phyloP scores from a whole-genome alignment of 2,888 invertebrate species.

The Lobophora halterata region DNA sequence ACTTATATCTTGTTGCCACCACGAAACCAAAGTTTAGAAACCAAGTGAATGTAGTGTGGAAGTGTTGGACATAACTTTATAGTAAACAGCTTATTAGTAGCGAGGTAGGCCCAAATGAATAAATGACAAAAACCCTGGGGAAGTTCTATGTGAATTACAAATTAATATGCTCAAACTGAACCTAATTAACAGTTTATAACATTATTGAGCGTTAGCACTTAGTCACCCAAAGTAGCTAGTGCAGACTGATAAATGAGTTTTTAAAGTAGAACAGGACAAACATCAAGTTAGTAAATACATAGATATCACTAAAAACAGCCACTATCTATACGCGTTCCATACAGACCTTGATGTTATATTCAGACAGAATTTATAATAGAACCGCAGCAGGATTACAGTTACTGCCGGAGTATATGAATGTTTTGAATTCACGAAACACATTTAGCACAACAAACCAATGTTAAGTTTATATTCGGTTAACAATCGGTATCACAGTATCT shows the following conservation, averaged over 20 bases:
- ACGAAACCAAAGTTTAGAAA: slow-evolving; percentile 9
- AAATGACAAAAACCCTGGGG: slow-evolving; percentile 22
- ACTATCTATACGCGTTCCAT: slow-evolving; percentile 10
- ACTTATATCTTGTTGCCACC: neutral
- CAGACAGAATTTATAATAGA: slow-evolving; percentile 15
- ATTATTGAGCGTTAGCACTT: slow-evolving; percentile 31
- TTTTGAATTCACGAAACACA: slow-evolving; percentile 28
- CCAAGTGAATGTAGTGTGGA: slow-evolving; percentile 5
- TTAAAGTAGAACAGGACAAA: slow-evolving; percentile 26
- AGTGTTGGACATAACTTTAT: slow-evolving; percentile 1
- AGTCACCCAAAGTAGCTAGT: slow-evolving; percentile 31
- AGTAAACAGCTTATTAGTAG: slow-evolving; percentile 2
- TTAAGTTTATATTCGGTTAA: slow-evolving; percentile 34
- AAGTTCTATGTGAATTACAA: slow-evolving; percentile 19
- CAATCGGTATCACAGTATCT: slow-evolving; percentile 51
- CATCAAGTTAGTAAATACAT: slow-evolving; percentile 15
- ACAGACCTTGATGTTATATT: slow-evolving; percentile 20
- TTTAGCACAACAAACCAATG: slow-evolving; percentile 23
- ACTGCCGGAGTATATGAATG: slow-evolving; percentile 24
- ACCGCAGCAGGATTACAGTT: slow-evolving; percentile 5
- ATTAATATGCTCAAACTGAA: slow-evolving; percentile 16
- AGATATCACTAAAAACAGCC: slow-evolving; percentile 7
- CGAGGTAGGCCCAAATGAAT: slow-evolving; percentile 7
- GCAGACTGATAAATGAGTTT: slow-evolving; percentile 28
- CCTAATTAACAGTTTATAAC: slow-evolving; percentile 19